These are phyloP conservation scores for Conistra vaccinii DNA, from an alignment of 2,888 invertebrate species.

Conservation along the genomic window DNA sequence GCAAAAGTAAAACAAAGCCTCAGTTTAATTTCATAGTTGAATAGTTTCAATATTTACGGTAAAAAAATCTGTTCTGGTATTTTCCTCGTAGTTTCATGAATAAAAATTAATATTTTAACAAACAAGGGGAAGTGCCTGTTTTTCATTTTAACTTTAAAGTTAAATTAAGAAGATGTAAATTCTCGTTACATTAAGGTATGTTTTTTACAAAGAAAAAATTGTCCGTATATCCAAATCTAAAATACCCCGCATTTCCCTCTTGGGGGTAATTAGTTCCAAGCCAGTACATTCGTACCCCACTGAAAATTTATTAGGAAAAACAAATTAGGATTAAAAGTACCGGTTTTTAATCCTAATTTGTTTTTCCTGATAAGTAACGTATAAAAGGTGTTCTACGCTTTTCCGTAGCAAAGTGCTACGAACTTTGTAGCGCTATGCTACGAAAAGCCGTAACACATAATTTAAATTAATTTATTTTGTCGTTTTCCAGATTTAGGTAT, in stretches of 20 bases:
- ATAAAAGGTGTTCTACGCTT: not conserved
- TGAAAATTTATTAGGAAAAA: constrained; percentile 51
- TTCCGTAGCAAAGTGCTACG: constrained; percentile 2
- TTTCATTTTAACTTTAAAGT: not conserved
- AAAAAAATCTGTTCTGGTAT: not conserved
- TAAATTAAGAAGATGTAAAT: not conserved
- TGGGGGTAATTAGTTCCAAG: constrained; percentile 54
- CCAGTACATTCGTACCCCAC: constrained; percentile 34
- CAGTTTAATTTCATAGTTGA: not conserved
- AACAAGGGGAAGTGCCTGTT: not conserved
- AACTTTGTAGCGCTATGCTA: constrained; percentile 28
- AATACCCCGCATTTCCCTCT: constrained; percentile 38
- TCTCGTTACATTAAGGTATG: not conserved
- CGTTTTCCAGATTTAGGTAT: constrained; percentile 3
- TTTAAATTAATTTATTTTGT: constrained; percentile 13
- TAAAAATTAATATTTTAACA: not conserved
- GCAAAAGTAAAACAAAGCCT: not conserved
- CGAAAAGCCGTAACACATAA: constrained; percentile 25
- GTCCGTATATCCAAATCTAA: constrained; percentile 25
- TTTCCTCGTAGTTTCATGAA: constrained; percentile 4
- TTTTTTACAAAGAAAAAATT: not conserved
- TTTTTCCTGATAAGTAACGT: constrained; percentile 38
- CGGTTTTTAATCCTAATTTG: constrained; percentile 44
- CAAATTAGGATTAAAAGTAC: constrained; percentile 49
- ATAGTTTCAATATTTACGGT: not conserved